Conservation (phyloP, 2,797 vertebrate species). For the Squalus acanthias region DNA sequence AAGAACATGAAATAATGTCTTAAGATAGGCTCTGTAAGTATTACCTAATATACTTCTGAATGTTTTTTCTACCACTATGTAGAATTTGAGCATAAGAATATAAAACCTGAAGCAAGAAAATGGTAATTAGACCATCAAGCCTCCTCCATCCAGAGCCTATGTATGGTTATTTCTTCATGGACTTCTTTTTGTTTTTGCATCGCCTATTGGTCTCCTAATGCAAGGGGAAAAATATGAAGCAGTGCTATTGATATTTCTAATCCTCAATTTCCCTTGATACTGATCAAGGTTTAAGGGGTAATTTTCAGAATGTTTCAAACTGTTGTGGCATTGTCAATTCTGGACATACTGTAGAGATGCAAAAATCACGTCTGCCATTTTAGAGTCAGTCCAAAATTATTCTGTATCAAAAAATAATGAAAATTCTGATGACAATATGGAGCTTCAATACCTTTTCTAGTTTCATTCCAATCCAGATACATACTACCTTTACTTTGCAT, state of each 20-base stretch:
- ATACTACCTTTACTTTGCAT: neutral
- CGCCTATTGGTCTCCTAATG: neutral
- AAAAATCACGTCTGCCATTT: neutral
- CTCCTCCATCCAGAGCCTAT: neutral
- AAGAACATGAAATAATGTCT: neutral
- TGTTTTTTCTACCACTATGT: neutral
- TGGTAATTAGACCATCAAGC: too few species aligned
- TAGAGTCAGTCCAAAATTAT: too few species aligned
- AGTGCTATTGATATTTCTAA: neutral
- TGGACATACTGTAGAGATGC: too few species aligned
- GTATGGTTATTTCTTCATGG: neutral
- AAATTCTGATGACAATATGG: neutral
- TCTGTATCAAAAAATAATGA: neutral
- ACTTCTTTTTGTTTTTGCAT: neutral
- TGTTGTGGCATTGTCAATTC: neutral
- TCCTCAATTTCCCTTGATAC: neutral
- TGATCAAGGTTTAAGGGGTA: neutral
- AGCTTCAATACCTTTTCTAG: neutral
- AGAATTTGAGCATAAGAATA: neutral
- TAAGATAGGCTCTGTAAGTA: neutral
- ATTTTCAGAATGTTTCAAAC: neutral
- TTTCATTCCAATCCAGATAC: neutral
- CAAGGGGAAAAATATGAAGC: neutral
- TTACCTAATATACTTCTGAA: neutral
- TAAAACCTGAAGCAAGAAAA: constrained; percentile 15